phyloP scores from a whole-genome alignment of 2,113 vertebrate species.

The Phasianus colchicus region DNA sequence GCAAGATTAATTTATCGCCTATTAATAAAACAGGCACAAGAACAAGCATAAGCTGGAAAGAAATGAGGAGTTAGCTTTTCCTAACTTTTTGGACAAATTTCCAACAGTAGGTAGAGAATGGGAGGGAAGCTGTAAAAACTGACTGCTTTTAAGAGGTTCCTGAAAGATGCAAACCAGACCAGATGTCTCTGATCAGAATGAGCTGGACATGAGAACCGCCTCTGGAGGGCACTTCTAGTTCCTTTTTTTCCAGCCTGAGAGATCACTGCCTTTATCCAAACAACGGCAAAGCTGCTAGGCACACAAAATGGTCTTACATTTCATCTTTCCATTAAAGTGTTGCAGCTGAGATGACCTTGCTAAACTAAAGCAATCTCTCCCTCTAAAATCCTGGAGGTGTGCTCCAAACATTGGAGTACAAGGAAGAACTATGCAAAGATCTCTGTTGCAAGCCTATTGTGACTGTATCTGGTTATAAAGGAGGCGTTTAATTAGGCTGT shows the following conservation, averaged over 20 bases:
- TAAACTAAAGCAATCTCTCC: background rate
- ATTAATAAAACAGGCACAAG: background rate
- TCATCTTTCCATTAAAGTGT: background rate
- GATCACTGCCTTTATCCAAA: background rate
- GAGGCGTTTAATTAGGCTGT: background rate
- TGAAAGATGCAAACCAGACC: background rate
- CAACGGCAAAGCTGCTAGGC: background rate
- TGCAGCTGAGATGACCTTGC: background rate
- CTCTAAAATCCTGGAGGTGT: background rate
- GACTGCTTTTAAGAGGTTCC: background rate
- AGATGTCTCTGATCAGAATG: background rate
- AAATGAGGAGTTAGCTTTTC: background rate
- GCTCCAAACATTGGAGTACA: background rate
- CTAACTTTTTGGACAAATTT: background rate
- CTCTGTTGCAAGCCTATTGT: background rate
- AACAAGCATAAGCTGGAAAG: background rate
- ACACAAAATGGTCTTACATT: background rate
- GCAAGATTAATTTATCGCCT: background rate
- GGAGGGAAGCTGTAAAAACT: background rate
- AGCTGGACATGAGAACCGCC: background rate
- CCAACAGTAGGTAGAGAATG: background rate
- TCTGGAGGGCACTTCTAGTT: constrained; percentile 33
- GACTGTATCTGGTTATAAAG: background rate
- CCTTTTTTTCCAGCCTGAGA: background rate
- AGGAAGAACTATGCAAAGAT: background rate